Conservation (phyloP, 2,797 vertebrate genomes). For the Argentina silus region DNA sequence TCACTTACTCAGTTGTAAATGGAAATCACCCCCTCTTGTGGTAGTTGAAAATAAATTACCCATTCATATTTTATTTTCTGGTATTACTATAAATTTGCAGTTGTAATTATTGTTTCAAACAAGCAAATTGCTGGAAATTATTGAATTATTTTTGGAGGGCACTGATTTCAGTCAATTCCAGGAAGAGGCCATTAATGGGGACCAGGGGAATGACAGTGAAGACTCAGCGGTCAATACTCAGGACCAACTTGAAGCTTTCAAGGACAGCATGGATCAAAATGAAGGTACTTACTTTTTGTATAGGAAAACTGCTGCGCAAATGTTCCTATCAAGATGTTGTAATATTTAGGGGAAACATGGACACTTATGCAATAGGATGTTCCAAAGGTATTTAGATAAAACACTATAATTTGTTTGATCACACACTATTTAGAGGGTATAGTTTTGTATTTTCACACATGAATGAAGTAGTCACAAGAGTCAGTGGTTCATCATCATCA, state of each 20-base stretch:
- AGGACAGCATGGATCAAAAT: slow-evolving; percentile 80
- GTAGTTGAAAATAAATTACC: neutral
- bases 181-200: slow-evolving; percentile 49
- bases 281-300: slow-evolving; percentile 65
- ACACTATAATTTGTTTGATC: neutral
- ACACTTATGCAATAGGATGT: neutral
- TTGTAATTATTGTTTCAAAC: too few relatives aligned
- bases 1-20: neutral
- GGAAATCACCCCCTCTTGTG: slow-evolving; percentile 6
- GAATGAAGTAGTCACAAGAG: neutral
- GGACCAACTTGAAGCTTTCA: slow-evolving; percentile 76
- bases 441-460: neutral
- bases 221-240: slow-evolving; percentile 65
- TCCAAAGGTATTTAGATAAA: neutral
- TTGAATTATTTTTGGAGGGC: neutral
- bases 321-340: neutral
- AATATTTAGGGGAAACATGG: neutral
- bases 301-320: too few relatives aligned
- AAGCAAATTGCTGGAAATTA: neutral
- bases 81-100: neutral
- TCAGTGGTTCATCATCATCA: neutral
- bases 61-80: neutral
- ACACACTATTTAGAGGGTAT: neutral
- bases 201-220: slow-evolving; percentile 58
- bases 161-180: slow-evolving; percentile 31